phyloP scores from a whole-genome alignment of 2,113 vertebrate genomes.

The Neolamprologus sp. region DNA sequence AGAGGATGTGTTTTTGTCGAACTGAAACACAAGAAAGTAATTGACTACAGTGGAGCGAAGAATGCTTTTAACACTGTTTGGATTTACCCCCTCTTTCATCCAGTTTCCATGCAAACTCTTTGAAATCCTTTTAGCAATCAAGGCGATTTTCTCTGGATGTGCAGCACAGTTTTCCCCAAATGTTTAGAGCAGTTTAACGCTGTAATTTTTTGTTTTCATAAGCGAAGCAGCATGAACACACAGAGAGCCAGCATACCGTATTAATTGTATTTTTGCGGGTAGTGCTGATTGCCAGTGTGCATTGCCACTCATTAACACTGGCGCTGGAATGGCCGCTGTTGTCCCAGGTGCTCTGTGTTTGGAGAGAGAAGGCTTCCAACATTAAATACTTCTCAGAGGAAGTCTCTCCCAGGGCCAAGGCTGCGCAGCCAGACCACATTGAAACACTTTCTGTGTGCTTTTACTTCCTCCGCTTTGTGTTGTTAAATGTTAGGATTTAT shows the following conservation, averaged over 20 bases:
- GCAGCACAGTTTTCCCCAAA: constrained; percentile 27
- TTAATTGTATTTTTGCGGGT: constrained; percentile 69
- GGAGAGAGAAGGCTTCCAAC: constrained; percentile 67
- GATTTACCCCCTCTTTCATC: constrained; percentile 28
- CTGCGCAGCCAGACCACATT: constrained; percentile 55
- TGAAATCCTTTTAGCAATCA: constrained; percentile 61
- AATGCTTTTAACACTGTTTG: constrained; percentile 37
- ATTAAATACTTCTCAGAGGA: constrained; percentile 70
- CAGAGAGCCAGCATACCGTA: constrained; percentile 45
- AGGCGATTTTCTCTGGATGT: constrained; percentile 42
- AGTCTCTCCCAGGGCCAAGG: constrained; percentile 64
- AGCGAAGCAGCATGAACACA: constrained; percentile 20
- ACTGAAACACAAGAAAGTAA: constrained; percentile 34
- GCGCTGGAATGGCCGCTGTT: constrained; percentile 67
- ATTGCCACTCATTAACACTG: constrained; percentile 70
- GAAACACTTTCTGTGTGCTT: constrained; percentile 61
- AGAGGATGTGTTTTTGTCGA: constrained; percentile 28
- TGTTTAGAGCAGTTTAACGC: constrained; percentile 44
- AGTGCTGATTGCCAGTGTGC: constrained; percentile 61
- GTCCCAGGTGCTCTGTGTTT: constrained; percentile 77
- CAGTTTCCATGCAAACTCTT: constrained; percentile 33
- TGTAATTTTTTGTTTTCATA: constrained; percentile 60
- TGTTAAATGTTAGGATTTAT: constrained; percentile 60
- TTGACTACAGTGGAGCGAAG: constrained; percentile 29
- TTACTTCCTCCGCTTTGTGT: constrained; percentile 57